Percentiles rank a stretch among this genome's conserved stretches.
Evolutionary conservation across 2,113 vertebrate genomes (phyloP).

Genomic region (Rhegmatorhina hoffmannsi): DNA sequence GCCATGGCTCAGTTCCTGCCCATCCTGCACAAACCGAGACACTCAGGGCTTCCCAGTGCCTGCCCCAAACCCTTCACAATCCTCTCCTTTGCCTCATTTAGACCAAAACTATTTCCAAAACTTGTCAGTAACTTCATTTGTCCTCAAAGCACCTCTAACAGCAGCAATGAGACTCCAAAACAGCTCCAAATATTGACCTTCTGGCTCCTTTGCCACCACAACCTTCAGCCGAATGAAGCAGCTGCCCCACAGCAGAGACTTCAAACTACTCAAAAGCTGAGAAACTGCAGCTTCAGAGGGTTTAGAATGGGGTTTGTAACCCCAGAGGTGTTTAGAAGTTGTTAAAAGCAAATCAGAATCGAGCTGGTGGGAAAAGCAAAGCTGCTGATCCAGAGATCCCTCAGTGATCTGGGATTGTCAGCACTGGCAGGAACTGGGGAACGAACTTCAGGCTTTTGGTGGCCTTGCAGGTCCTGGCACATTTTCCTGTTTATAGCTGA

Average conservation of each 20-base stretch:
- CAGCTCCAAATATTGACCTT: neutral
- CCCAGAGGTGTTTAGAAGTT: neutral
- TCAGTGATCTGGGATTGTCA: neutral
- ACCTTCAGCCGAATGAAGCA: rapidly evolving
- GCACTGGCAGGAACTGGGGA: neutral
- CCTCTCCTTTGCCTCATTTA: neutral
- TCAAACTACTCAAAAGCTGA: neutral
- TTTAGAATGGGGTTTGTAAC: rapidly evolving
- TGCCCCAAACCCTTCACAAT: neutral
- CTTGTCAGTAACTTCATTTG: neutral
- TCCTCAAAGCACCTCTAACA: neutral
- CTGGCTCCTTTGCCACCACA: neutral
- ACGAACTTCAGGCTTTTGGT: neutral
- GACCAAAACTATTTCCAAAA: neutral
- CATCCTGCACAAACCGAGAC: rapidly evolving
- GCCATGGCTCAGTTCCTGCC: rapidly evolving
- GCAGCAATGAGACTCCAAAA: neutral
- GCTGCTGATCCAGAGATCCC: neutral
- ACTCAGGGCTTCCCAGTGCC: rapidly evolving
- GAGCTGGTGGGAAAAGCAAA: neutral
- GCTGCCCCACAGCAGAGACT: neutral
- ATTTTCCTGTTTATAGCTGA: neutral
- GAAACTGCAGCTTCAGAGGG: neutral
- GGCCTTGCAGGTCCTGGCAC: neutral
- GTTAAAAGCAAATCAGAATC: neutral